Evolutionary conservation across 2,888 invertebrate genomes (phyloP).

Genomic region (Hypsopygia costalis): DNA sequence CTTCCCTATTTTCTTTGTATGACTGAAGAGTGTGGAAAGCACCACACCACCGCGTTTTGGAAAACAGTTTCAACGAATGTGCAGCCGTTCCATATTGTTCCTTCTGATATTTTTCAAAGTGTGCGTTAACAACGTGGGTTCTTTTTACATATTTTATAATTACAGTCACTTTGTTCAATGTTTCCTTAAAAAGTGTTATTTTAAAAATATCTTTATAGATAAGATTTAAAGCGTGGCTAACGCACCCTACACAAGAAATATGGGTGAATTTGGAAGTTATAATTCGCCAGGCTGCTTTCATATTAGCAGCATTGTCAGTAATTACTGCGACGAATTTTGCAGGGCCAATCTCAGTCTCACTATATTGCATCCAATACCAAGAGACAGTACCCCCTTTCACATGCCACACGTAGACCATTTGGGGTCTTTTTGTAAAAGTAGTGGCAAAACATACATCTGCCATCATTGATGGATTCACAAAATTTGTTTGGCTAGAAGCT

Average conservation of each 20-base stretch:
- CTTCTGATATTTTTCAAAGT: too few species aligned
- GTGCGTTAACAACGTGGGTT: not conserved
- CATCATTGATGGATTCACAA: too few species aligned
- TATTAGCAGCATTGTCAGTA: conserved; percentile 15
- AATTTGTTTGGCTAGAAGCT: too few species aligned
- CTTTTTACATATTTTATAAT: conserved; percentile 4
- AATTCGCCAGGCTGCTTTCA: conserved; percentile 9
- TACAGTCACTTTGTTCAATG: not conserved
- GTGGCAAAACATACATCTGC: too few species aligned
- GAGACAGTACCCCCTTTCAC: too few species aligned
- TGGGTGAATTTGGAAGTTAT: not conserved
- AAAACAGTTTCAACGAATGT: not conserved
- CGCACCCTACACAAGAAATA: conserved; percentile 2
- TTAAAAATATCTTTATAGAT: conserved; percentile 6
- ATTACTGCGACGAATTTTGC: conserved; percentile 12
- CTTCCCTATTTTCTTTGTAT: conserved; percentile 2
- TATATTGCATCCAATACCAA: too few species aligned
- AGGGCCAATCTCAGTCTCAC: conserved; percentile 11
- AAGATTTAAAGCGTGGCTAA: conserved; percentile 2
- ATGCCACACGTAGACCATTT: too few species aligned
- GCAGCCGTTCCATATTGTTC: too few species aligned
- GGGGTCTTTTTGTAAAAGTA: too few species aligned
- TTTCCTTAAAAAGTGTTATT: not conserved
- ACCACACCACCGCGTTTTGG: not conserved
- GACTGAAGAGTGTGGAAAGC: not conserved